phyloP scores from a whole-genome alignment of 2,888 invertebrate species.

The Caenorhabditis sp. region DNA sequence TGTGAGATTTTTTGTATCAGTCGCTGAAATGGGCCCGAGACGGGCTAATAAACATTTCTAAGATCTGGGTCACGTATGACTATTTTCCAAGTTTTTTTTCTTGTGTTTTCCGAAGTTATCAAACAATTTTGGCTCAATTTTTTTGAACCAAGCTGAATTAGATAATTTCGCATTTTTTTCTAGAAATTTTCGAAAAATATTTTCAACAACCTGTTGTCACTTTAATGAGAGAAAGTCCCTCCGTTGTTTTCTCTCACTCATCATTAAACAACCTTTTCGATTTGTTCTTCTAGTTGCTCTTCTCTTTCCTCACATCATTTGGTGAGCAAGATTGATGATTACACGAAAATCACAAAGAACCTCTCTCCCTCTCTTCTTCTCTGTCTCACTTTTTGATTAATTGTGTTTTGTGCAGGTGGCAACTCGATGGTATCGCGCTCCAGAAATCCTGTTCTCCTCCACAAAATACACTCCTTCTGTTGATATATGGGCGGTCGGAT shows the following conservation, averaged over 20 bases:
- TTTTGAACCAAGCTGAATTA: too few species aligned
- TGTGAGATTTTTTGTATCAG: too few species aligned
- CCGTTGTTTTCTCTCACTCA: too few species aligned
- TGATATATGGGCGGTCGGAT: slow-evolving; percentile 62
- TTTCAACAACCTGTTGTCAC: too few species aligned
- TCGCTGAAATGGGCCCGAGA: too few species aligned
- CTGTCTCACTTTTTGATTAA: background rate
- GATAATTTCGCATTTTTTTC: slow-evolving; percentile 4
- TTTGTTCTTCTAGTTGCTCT: background rate
- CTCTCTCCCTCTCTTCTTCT: background rate
- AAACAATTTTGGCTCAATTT: too few species aligned
- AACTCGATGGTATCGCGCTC: slow-evolving; percentile 65
- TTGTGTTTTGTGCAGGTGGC: slow-evolving; percentile 47
- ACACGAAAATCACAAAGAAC: background rate
- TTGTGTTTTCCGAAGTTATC: too few species aligned
- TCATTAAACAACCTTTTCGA: background rate
- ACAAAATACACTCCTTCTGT: slow-evolving; percentile 39
- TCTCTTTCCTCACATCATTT: background rate
- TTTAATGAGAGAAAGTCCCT: too few species aligned
- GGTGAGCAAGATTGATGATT: slow-evolving; percentile 41
- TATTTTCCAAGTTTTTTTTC: too few species aligned
- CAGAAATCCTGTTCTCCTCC: slow-evolving; percentile 59
- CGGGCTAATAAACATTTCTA: too few species aligned
- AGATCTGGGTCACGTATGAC: too few species aligned
- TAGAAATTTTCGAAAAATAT: background rate